Evolutionary conservation across 92 coral and sea anemone genomes (phyloP).

Genomic region (Umimayanthus chanpuru): DNA sequence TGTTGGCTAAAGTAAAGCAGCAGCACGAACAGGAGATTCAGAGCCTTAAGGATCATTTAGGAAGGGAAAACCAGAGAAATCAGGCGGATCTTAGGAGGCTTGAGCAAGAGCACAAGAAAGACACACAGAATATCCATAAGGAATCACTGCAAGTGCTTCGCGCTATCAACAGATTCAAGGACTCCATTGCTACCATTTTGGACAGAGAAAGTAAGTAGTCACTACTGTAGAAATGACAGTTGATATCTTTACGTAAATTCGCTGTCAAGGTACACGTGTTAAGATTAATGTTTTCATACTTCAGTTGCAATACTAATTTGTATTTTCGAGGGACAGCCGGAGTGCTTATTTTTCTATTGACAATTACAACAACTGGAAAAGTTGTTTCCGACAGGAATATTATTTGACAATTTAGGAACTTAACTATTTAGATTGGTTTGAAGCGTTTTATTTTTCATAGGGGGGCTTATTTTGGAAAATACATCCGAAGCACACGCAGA

Average conservation of each 20-base stretch:
- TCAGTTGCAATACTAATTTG: too few relatives aligned
- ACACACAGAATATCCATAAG: conserved; percentile 84
- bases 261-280: not conserved
- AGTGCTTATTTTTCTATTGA: too few relatives aligned
- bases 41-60: conserved; percentile 76
- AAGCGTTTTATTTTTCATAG: too few relatives aligned
- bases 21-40: conserved; percentile 90
- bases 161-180: conserved; percentile 94
- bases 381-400: too few relatives aligned
- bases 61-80: conserved; percentile 78
- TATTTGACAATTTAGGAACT: too few relatives aligned
- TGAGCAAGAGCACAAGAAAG: conserved; percentile 87
- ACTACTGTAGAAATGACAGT: not conserved
- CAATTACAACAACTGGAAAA: too few relatives aligned
- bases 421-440: too few relatives aligned
- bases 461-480: too few relatives aligned
- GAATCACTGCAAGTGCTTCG: conserved; percentile 84
- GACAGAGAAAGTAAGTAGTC: conserved; percentile 89
- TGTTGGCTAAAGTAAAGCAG: conserved; percentile 89
- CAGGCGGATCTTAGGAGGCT: conserved; percentile 82
- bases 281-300: not conserved
- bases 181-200: conserved; percentile 76
- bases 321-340: too few relatives aligned
- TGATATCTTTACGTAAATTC: not conserved
- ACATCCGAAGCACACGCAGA: too few relatives aligned